Base-by-base conservation (phyloP, 37 sponge, comb jelly and placozoan genomes). In the Oopsacas minuta region DNA sequence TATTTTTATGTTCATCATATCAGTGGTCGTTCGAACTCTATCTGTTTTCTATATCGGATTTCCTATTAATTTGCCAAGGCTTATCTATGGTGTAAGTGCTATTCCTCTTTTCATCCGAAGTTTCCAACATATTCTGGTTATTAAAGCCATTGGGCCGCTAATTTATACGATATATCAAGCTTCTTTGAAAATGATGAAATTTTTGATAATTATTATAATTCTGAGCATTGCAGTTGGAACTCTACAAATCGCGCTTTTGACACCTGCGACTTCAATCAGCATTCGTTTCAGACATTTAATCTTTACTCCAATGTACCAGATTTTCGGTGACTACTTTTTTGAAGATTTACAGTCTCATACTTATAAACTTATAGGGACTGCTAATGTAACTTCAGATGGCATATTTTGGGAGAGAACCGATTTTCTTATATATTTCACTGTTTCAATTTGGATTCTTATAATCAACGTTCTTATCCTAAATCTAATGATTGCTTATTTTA, bases 291-390 rank as follows among this genome's bases (percentile, higher is more conserved):
- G 30, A n/a, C 75, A 61, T 61, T 12, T 61, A n/a, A 61, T 61
- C 22, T 61, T 61, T 34, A 61, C 75, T 20, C 75, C 75, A 25
- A 32, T 61, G 3, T 61, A 32, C 30, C 75, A 61, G 22, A 61
- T 61, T 61, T 61, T 61, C 75, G 75, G 75, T 25, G 75, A 61
- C 3, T 61, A 61, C 75, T 61, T 61, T 61, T 61, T 61, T n/a
- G 75, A 61, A 5, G 75, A 61, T 3, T 12, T 61, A 12, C 75
- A 25, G 1, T 10, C 75, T 12, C 3, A 61, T n/a, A 61, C 75
- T n/a, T 61, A 61, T 34, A 3, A n/a, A 3, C 30, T 61, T 7
- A 25, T n/a, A 20, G 17, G 1, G 75, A 32, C 30, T 61, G 28
- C 22, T 12, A 61, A 10, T 3, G 28, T 34, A 5, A 32, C 17